Base-by-base conservation (phyloP, 2,888 invertebrate genomes). In the Halocaridina rubra region DNA sequence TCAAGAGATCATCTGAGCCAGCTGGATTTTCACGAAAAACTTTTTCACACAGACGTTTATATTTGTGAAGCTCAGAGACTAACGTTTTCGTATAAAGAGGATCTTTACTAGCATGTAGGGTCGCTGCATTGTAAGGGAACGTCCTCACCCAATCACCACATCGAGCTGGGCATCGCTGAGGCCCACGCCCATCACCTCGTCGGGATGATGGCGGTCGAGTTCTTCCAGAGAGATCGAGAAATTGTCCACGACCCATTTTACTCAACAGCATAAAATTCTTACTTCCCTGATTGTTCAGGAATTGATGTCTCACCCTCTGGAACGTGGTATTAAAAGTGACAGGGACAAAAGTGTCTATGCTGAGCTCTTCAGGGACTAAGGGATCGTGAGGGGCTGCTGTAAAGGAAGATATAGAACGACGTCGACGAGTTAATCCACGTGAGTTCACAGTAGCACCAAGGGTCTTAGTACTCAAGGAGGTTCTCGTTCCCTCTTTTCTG, bases 61-160 rank as follows among this genome's bases (percentile, higher is more conserved):
- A 85, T 39, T 85, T 85, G 39, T 71, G 64, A 16, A 87, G 53
- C 64, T 87, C 87, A 8, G 72, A 46, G 10, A 87, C 84, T 16
- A 80, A 80, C 3, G 76, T 79, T 33, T 85, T 82, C 29, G 79
- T 53, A 75, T 76, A 85, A 3, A 80, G 22, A 2, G 85, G 84
- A 80, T 81, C 81, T 13, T 77, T 84, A 27, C 77, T 89, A 5
- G 88, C 88, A 69, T 84, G 85, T 88, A 76, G 79, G 4, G 90
- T 90, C 59, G 88, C 89, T 86, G 89, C 90, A 89, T 89, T 90
- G 89, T 93, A 91, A 0, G 96, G 96, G 91, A 94, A 96, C 84
- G 95, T 93, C 88, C 95, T 92, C 64, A 94, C 93, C 95, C 96
- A 96, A 59, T 94, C 94, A 0, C 96, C 96, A 86, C 95, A 94